Percentiles rank a stretch among this genome's conserved stretches.
These are phyloP conservation scores for Paracentrotus lividus DNA, from an alignment of 53 echinoderm and acorn worm genomes.

Conservation along the genomic window DNA sequence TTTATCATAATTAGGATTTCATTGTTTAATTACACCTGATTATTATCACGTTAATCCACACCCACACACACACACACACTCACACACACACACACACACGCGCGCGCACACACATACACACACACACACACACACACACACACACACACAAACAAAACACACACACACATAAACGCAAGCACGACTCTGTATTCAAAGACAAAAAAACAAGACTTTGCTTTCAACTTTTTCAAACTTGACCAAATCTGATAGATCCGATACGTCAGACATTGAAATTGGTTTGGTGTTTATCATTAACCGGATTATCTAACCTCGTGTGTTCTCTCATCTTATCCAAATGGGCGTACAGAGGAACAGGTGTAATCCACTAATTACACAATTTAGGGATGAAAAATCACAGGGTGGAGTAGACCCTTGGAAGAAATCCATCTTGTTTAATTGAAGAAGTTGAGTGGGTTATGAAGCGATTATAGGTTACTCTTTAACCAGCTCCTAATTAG, in stretches of 20 bases:
- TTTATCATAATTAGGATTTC: no score
- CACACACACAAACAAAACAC: no score
- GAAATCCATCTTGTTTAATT: conserved; percentile 26
- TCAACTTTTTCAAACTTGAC: neutral
- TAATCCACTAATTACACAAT: conserved; percentile 31
- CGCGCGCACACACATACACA: no score
- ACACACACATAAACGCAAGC: no score
- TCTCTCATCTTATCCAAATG: neutral
- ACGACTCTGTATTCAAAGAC: no score
- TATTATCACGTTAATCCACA: no score
- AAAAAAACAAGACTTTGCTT: neutral
- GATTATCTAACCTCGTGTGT: neutral
- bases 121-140: no score
- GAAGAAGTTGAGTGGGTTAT: conserved; percentile 29
- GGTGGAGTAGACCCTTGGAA: neutral
- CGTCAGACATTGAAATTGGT: neutral
- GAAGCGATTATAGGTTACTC: conserved; percentile 21
- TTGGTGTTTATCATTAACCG: conserved; percentile 44
- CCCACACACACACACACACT: no score
- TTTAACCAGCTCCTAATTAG: neutral
- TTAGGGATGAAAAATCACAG: conserved; percentile 46
- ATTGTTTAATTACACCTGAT: no score
- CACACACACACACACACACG: no score
- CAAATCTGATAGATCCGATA: neutral
- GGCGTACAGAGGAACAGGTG: neutral